Conservation (phyloP, 2,888 invertebrate species). For the Agrochola circellaris region DNA sequence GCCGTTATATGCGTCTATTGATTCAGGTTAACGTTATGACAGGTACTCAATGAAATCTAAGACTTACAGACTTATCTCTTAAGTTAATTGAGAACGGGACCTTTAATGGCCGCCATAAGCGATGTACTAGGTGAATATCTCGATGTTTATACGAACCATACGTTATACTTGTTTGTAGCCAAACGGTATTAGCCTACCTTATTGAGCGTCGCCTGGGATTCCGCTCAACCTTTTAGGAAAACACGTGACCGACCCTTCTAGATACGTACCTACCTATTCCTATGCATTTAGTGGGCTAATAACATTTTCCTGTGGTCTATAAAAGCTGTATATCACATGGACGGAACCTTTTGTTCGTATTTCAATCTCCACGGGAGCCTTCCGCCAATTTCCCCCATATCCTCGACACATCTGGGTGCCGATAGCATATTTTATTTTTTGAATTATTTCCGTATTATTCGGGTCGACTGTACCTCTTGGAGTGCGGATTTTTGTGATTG, state of each 20-base stretch:
- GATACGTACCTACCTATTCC: not conserved
- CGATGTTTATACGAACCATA: slow-evolving; percentile 29
- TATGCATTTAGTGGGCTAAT: slow-evolving; percentile 42
- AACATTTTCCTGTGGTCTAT: slow-evolving; percentile 41
- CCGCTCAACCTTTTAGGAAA: slow-evolving; percentile 43
- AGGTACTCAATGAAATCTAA: slow-evolving; percentile 13
- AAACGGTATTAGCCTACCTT: slow-evolving; percentile 44
- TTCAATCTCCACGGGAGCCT: slow-evolving; percentile 55
- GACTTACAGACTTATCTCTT: not conserved
- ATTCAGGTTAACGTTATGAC: slow-evolving; percentile 14
- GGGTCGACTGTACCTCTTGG: slow-evolving; percentile 27
- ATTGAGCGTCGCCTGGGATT: slow-evolving; percentile 33
- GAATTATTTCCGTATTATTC: slow-evolving; percentile 57
- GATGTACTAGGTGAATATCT: slow-evolving; percentile 32
- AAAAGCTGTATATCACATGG: slow-evolving; percentile 42
- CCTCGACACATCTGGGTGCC: slow-evolving; percentile 56
- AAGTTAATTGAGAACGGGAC: slow-evolving; percentile 26
- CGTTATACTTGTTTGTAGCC: slow-evolving; percentile 40
- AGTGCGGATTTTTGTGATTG: slow-evolving; percentile 20
- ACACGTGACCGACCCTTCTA: slow-evolving; percentile 48
- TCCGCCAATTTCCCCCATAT: slow-evolving; percentile 60
- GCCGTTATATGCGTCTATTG: slow-evolving; percentile 5
- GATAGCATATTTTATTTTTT: slow-evolving; percentile 59
- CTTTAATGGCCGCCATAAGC: slow-evolving; percentile 21
- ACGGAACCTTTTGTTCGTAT: slow-evolving; percentile 53